Evolutionary conservation across 2,888 invertebrate genomes (phyloP), one percentile per base, ranked within the genome.

Genomic region (Chymomyza caudatula): DNA sequence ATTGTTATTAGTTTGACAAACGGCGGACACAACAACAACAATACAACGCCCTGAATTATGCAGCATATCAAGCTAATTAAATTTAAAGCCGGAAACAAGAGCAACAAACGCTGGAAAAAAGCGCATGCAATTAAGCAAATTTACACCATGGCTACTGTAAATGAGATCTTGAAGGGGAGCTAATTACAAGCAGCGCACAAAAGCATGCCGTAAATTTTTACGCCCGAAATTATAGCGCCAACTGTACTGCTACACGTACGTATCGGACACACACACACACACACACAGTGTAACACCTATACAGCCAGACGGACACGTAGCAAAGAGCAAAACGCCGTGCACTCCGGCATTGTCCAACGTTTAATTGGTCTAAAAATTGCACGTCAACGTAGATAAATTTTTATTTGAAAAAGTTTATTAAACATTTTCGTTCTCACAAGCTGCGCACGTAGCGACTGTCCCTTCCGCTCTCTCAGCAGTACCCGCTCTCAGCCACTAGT

Each of bases 301-400:
- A 47, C 29, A 5, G 11, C 47, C 47, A 47, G 47, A n/a, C 55
- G 49, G 17, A 43, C 55, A 43, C 75, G 70, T 67, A 66, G 62
- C 58, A 60, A 53, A 47, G 29, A 11, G 29, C 29, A 55, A 29
- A 51, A 20, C 17, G 19, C 8, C 17, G 22, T 47, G 15, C 17
- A 13, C 47, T 47, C 8, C n/a, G 47, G 22, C 60, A 65, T 60
- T 74, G 81, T 56, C 61, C 64, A 57, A 63, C 74, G 75, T 85
- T 87, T 86, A 88, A 87, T 87, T 87, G 87, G 74, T 79, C 77
- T 74, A 84, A 83, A 85, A 86, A 86, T 86, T 88, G 81, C 86
- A 83, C 84, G 88, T 87, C 88, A 87, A 78, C 83, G 79, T 77
- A 69, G 69, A 78, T 84, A 83, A 76, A 83, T 81, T 83, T 85